Conservation (phyloP, 2,888 invertebrate genomes). For the Hirudinaria manillensis region DNA sequence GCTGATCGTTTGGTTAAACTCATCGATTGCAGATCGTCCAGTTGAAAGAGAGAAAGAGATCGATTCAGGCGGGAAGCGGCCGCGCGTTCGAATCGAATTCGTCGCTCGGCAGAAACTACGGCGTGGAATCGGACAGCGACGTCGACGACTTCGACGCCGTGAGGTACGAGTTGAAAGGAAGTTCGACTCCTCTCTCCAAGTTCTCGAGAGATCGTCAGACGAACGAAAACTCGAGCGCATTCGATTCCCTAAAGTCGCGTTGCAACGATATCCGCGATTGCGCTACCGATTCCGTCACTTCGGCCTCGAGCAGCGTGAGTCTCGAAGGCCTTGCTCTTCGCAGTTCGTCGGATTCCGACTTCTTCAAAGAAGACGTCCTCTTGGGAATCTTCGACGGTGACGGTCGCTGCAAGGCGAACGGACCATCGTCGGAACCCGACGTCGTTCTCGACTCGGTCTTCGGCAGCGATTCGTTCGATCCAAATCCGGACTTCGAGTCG, state of each 20-base stretch:
- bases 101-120: neutral
- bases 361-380: neutral
- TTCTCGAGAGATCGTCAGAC: neutral
- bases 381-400: neutral
- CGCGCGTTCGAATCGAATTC: neutral
- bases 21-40: slow-evolving; percentile 46
- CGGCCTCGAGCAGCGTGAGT: neutral
- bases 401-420: no score
- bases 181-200: neutral
- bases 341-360: neutral
- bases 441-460: neutral
- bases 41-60: slow-evolving; percentile 43
- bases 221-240: neutral
- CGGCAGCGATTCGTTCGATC: neutral
- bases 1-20: neutral
- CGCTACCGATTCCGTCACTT: neutral
- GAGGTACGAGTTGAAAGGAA: slow-evolving; percentile 8
- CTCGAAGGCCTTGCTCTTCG: neutral
- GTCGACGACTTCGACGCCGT: neutral
- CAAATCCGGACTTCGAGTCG: neutral
- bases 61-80: neutral
- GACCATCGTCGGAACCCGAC: neutral
- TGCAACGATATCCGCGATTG: no score
- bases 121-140: slow-evolving; percentile 18
- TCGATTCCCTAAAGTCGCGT: no score